Evolutionary conservation across 2,888 invertebrate genomes (phyloP), one percentile per base, ranked within the genome.

Genomic region (Eutolmus rufibarbis): DNA sequence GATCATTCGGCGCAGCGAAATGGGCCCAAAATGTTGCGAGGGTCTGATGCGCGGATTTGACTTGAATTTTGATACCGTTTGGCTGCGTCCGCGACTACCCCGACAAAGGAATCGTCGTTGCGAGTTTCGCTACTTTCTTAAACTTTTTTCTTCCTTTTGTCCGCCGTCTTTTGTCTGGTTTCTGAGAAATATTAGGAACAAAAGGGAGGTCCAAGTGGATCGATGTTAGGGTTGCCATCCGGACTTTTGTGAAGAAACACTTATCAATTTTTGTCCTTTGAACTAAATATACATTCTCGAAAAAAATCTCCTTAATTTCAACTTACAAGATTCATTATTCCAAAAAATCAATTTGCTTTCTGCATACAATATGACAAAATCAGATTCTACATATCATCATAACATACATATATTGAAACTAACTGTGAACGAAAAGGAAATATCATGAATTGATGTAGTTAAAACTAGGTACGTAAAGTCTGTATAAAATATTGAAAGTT

Each of bases 41-140:
- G 37, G 34, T 16, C 37, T 40, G 77, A 31, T 37, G 28, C 43
- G 40, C 28, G 79, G 19, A 23, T 81, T 51, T 81, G 51, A 66
- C 57, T 51, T 66, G 57, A 82, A 82, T 82, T 82, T 82, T 66
- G 82, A 82, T 82, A 82, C 82, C 82, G 34, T 66, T 82, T 46
- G n/a, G 51, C 16, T 51, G 51, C 51, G 51, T 82, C 66, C 66
- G 56, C 34, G 57, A 34, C 34, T 66, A 82, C 40, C 56, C 40
- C 14, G 82, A 34, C 82, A 82, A 82, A 82, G 57, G 37, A 57
- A 37, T 57, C 34, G 57, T 57, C 82, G 43, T 16, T 46, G 34
- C 81, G 82, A 66, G 34, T 34, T 7, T 57, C 57, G 56, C 57
- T 66, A 51, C 57, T 82, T 66, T 46, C 23, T 43, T 66, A 19